Percentiles rank a stretch among this genome's conserved stretches.
Evolutionary conservation across 2,888 invertebrate genomes (phyloP).

Genomic region (Hanleya hanleyi): DNA sequence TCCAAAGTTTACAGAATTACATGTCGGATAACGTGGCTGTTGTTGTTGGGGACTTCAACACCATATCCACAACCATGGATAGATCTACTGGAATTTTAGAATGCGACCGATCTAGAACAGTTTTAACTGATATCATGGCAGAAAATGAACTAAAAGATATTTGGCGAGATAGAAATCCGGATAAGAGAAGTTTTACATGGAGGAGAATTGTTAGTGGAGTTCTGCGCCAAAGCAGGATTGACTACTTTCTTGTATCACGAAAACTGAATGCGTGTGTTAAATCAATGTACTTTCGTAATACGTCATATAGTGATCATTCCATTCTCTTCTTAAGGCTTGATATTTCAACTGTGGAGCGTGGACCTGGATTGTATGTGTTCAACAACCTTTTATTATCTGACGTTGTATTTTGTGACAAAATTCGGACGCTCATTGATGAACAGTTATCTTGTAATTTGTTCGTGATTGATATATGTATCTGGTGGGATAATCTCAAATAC

Average conservation of each 20-base stretch:
- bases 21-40: not conserved
- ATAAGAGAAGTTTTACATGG: not conserved
- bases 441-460: no score
- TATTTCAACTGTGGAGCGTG: not conserved
- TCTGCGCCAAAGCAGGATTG: not conserved
- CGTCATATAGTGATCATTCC: slow-evolving; percentile 6
- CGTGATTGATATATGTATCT: no score
- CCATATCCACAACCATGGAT: no score
- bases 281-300: not conserved
- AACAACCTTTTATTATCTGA: no score
- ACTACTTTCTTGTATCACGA: not conserved
- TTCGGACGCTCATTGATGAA: no score
- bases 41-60: no score
- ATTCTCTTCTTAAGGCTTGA: not conserved
- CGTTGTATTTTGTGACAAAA: no score
- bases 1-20: not conserved
- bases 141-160: not conserved
- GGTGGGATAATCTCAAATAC: no score
- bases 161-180: not conserved
- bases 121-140: not conserved
- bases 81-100: not conserved
- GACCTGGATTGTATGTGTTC: not conserved
- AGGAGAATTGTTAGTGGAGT: not conserved
- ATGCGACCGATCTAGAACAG: not conserved
- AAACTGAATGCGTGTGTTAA: not conserved